Percentiles rank a stretch among this genome's conserved stretches.
These are phyloP conservation scores for Machimus atricapillus DNA, from an alignment of 2,888 invertebrate genomes.

Conservation along the genomic window DNA sequence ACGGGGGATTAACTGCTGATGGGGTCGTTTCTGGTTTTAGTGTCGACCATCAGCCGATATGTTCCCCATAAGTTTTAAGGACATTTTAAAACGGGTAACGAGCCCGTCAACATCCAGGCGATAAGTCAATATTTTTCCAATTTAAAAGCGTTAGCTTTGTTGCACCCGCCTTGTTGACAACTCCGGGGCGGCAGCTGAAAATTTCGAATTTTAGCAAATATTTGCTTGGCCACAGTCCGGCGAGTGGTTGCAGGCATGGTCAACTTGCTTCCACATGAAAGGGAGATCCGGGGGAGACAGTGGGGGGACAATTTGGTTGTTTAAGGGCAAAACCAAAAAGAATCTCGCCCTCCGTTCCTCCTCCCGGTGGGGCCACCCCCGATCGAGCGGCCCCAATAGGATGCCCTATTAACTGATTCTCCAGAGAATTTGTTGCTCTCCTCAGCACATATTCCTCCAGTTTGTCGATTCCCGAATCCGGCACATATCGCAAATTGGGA, in stretches of 20 bases:
- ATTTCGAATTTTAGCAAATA: neutral
- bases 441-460: neutral
- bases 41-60: neutral
- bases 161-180: neutral
- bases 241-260: neutral
- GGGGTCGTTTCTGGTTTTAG: neutral
- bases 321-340: neutral
- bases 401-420: neutral
- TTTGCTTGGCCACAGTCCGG: neutral
- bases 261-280: neutral
- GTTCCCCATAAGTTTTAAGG: neutral
- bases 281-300: neutral
- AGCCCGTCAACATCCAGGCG: neutral
- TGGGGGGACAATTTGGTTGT: neutral
- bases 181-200: neutral
- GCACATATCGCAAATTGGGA: neutral
- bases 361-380: neutral
- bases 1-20: neutral
- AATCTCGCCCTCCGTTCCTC: neutral
- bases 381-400: neutral
- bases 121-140: neutral
- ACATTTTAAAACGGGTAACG: neutral
- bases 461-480: neutral
- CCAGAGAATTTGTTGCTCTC: neutral
- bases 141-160: neutral